These are phyloP conservation scores for Myrmophylax atrothorax DNA, from an alignment of 2,113 vertebrate genomes.

Conservation along the genomic window DNA sequence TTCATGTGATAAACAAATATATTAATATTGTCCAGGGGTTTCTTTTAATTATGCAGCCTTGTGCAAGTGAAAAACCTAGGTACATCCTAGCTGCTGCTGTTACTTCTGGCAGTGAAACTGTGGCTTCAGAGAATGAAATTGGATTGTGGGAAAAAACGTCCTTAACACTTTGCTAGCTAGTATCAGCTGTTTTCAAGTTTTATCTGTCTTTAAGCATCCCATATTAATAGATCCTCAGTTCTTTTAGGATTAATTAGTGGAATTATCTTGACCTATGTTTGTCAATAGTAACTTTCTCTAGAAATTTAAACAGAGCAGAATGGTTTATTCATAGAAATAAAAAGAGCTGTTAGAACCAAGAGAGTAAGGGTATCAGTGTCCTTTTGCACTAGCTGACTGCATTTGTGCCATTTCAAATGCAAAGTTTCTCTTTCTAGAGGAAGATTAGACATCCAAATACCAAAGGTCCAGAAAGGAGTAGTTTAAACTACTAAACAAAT, in stretches of 20 bases:
- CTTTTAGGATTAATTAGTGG: not conserved
- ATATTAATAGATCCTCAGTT: not conserved
- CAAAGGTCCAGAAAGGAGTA: not conserved
- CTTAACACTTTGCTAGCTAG: not conserved
- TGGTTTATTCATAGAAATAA: not conserved
- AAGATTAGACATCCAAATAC: not conserved
- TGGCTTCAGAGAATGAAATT: not conserved
- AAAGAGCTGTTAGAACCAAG: not conserved
- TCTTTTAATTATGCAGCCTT: not conserved
- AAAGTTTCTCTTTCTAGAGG: not conserved
- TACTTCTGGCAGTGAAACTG: not conserved
- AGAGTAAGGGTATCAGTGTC: not conserved
- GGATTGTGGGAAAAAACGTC: not conserved
- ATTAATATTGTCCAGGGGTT: not conserved
- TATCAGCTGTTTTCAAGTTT: not conserved
- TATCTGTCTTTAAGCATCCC: not conserved
- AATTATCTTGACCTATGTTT: not conserved
- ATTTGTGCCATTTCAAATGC: not conserved
- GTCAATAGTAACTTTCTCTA: not conserved
- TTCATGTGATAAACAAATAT: not conserved
- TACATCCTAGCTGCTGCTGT: not conserved
- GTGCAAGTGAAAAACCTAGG: not conserved
- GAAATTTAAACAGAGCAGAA: not conserved
- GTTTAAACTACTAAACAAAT: not conserved
- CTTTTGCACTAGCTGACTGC: not conserved